Conservation (phyloP, 2,113 vertebrate species). For the Colinus virginianus region DNA sequence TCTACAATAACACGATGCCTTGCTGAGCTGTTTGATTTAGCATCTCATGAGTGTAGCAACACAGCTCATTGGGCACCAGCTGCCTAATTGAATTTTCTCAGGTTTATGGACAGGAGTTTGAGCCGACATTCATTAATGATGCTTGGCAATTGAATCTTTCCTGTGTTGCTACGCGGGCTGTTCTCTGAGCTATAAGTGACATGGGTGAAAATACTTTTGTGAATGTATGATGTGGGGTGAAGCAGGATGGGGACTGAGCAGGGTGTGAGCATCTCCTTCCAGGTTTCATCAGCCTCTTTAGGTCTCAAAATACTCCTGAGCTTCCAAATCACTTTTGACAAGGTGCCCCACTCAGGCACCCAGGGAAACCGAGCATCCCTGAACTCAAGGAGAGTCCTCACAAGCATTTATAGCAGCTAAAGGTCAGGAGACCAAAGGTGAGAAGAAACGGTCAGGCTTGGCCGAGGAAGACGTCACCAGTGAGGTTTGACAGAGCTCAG, state of each 20-base stretch:
- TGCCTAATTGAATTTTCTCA: constrained; percentile 66
- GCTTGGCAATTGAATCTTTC: constrained; percentile 48
- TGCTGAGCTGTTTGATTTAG: constrained; percentile 54
- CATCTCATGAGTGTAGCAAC: constrained; percentile 4
- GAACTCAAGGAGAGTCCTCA: not conserved
- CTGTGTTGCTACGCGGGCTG: not conserved
- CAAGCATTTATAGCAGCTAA: constrained; percentile 6
- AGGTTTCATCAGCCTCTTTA: not conserved
- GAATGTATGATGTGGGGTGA: not conserved
- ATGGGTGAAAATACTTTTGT: not conserved
- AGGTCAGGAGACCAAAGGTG: not conserved
- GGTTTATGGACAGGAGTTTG: constrained; percentile 45
- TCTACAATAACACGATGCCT: not conserved
- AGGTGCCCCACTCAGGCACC: not conserved
- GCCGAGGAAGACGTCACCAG: not conserved
- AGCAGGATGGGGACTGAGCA: not conserved
- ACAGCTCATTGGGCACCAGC: constrained; percentile 56
- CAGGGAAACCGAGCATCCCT: not conserved
- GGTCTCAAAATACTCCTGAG: not conserved
- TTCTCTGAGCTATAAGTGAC: not conserved
- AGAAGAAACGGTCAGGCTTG: not conserved
- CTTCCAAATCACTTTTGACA: not conserved
- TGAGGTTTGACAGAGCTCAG: not conserved
- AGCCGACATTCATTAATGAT: constrained; percentile 61
- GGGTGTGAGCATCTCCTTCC: not conserved